A percentile compares a stretch with the other conserved stretches of the same genome.
phyloP scores from a whole-genome alignment of 2,113 vertebrate genomes.

The Sebastes fasciatus region DNA sequence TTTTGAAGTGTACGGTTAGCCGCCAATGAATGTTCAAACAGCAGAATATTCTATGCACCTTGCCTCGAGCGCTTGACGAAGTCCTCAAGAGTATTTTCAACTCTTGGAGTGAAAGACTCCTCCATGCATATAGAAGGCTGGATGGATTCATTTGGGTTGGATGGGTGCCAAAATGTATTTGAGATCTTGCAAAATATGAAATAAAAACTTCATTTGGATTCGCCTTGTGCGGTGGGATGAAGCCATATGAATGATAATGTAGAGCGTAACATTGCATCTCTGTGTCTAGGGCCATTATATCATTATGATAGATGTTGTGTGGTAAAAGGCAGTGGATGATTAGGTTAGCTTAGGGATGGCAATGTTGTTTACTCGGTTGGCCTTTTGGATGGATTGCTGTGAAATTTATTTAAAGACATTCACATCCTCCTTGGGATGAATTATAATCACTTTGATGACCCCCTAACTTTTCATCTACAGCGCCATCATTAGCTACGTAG shows the following conservation, averaged over 20 bases:
- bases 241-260: conserved; percentile 4
- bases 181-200: conserved; percentile 38
- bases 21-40: conserved; percentile 38
- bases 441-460: neutral
- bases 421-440: neutral
- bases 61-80: conserved; percentile 37
- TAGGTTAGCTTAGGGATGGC: neutral
- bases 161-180: conserved; percentile 11
- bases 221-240: conserved; percentile 17
- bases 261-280: neutral
- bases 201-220: conserved; percentile 22
- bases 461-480: neutral
- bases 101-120: conserved; percentile 11
- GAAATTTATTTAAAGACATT: neutral
- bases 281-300: neutral
- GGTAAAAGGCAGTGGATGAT: neutral
- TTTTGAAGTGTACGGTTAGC: conserved; percentile 51
- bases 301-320: neutral
- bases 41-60: conserved; percentile 51
- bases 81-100: conserved; percentile 49
- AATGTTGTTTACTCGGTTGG: neutral
- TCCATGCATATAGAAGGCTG: neutral
- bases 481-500: neutral
- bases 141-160: conserved; percentile 33
- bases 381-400: neutral